Evolutionary conservation across 2,797 vertebrate genomes (phyloP).

Genomic region (Macropus fuliginosus): DNA sequence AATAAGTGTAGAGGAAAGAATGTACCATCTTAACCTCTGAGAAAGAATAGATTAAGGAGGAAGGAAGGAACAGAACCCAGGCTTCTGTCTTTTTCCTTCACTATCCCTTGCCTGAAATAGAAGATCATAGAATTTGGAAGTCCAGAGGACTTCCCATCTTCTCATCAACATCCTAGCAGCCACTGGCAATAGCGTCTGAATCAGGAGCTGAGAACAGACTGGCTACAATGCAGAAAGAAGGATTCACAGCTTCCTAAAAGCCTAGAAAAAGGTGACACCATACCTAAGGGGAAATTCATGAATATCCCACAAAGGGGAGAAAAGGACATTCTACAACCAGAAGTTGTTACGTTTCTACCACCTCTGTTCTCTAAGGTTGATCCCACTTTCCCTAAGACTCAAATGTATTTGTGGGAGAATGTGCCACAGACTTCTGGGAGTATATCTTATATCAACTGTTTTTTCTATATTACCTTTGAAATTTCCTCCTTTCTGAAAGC

Average conservation of each 20-base stretch:
- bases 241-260: neutral
- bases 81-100: no score
- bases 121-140: neutral
- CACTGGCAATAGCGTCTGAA: neutral
- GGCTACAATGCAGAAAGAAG: neutral
- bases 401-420: neutral
- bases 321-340: neutral
- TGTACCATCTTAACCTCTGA: neutral
- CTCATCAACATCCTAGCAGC: neutral
- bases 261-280: neutral
- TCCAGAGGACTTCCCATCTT: neutral
- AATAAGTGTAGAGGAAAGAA: neutral
- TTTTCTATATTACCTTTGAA: neutral
- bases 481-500: neutral
- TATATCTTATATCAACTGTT: neutral
- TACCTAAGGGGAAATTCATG: neutral
- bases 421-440: neutral
- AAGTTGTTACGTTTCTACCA: neutral
- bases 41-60: neutral
- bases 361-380: neutral
- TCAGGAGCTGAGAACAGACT: neutral
- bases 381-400: no score
- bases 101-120: neutral
- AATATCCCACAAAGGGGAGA: neutral
- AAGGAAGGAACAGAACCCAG: no score